Evolutionary conservation across 2,797 vertebrate genomes (phyloP).

Genomic region (Enteromius afrohamiltoni): DNA sequence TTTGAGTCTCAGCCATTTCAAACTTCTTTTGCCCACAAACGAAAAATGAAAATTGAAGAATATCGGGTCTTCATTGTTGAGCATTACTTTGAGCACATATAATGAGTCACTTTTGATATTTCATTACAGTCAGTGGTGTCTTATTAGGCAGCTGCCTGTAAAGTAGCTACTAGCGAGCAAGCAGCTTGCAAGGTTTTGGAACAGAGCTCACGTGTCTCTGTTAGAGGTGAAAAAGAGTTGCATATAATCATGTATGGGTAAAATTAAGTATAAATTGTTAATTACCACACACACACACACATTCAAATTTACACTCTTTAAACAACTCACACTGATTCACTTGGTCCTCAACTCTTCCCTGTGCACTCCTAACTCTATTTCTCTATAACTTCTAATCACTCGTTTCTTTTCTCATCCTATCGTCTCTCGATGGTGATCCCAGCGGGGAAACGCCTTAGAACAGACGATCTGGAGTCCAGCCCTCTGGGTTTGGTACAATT

Average conservation of each 20-base stretch:
- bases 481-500: conserved; percentile 34
- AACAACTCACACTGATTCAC: conserved; percentile 14
- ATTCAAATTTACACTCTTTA: background rate
- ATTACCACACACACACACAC: background rate
- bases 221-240: conserved; percentile 5
- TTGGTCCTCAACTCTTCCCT: conserved; percentile 17
- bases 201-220: background rate
- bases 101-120: background rate
- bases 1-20: background rate
- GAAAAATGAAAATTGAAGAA: too few relatives aligned
- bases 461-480: conserved; percentile 34
- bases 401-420: conserved; percentile 22
- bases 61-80: background rate
- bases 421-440: conserved; percentile 25
- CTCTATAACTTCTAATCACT: conserved; percentile 37
- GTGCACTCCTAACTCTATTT: conserved; percentile 39
- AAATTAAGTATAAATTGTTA: background rate
- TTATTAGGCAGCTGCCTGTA: conserved; percentile 6
- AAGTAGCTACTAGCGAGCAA: background rate
- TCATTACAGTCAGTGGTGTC: background rate
- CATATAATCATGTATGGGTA: background rate
- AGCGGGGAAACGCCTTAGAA: conserved; percentile 22
- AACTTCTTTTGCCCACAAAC: too few relatives aligned
- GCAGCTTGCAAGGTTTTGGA: conserved; percentile 8
- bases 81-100: background rate